phyloP scores from a whole-genome alignment of 1,140 invertebrate genomes.

The Cephus cinctus region DNA sequence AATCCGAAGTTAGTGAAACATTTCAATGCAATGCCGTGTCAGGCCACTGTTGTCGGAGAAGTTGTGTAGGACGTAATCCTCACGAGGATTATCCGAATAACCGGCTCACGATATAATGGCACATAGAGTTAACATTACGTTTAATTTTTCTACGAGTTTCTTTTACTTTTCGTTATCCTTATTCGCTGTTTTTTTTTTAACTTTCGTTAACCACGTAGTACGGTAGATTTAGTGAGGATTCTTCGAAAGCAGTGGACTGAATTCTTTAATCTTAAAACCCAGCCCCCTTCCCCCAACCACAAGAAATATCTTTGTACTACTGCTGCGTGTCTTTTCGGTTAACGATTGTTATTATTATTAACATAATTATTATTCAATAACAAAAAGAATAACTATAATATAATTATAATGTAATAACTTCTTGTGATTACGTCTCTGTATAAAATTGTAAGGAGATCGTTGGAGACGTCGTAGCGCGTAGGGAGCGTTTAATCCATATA shows the following conservation, averaged over 20 bases:
- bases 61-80: not conserved
- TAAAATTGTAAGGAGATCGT: constrained; percentile 28
- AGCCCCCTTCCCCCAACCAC: not conserved
- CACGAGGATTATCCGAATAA: too few relatives aligned
- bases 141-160: not conserved
- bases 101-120: too few relatives aligned
- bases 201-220: too few relatives aligned
- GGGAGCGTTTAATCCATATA: constrained; percentile 28
- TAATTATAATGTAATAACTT: constrained; percentile 26
- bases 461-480: constrained; percentile 27
- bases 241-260: constrained; percentile 20
- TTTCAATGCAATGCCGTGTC: constrained; percentile 14
- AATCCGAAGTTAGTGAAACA: constrained; percentile 12
- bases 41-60: not conserved
- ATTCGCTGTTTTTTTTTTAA: too few relatives aligned
- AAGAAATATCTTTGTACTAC: constrained; percentile 36
- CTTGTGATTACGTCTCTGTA: constrained; percentile 42
- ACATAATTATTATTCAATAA: too few relatives aligned
- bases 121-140: not conserved
- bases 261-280: constrained; percentile 8
- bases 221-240: too few relatives aligned
- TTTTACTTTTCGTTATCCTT: too few relatives aligned
- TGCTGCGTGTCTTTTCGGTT: constrained; percentile 35
- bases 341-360: constrained; percentile 25
- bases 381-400: constrained; percentile 29